Base-by-base conservation (phyloP, 2,797 vertebrate species). In the Microcaecilia unicolor region DNA sequence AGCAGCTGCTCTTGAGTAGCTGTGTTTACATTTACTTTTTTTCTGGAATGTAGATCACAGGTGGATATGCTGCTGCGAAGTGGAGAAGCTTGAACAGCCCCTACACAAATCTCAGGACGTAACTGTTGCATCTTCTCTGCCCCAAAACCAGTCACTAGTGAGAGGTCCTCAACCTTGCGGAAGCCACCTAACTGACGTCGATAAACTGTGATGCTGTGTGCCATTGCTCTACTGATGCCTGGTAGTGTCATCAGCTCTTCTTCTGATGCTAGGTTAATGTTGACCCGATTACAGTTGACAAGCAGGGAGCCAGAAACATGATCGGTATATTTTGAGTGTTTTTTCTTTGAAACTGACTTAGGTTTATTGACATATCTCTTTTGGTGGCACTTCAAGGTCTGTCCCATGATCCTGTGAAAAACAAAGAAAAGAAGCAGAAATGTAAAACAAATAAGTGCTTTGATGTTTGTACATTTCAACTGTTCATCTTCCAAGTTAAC, bases 201-300 rank as follows among this genome's bases (percentile, higher is more conserved):
- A 27, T 56, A 41, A 3, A 25, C 24, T 10, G 40, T 44, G 10
- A 55, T 46, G 21, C 33, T 49, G 16, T 42, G 52, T 1, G 52
- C 52, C 14, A 51, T 10, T 11, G 18, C 12, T 11, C 53, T 42
- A 10, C 18, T 22, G 10, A 56, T 27, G 9, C 53, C 53, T 6
- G 36, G 48, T 12, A 56, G 48, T 7, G 53, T 56, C 53, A 56
- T 56, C 11, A 56, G 31, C 38, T 56, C 42, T 9, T 56, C 53
- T 25, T 51, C 53, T 9, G 48, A 27, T 18, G 53, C 53, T 14
- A 23, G n/a, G 34, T 56, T 56, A 22, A 56, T 17, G 38, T 56
- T 29, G 8, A 41, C 31, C 26, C 33, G 18, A 12, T 30, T 15
- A 18, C 25, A 22, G 9, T 28, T 16, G 5, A 27, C 34, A 5